Base-by-base conservation (phyloP, 2,888 invertebrate species). In the Pandemis cinnamomeana region DNA sequence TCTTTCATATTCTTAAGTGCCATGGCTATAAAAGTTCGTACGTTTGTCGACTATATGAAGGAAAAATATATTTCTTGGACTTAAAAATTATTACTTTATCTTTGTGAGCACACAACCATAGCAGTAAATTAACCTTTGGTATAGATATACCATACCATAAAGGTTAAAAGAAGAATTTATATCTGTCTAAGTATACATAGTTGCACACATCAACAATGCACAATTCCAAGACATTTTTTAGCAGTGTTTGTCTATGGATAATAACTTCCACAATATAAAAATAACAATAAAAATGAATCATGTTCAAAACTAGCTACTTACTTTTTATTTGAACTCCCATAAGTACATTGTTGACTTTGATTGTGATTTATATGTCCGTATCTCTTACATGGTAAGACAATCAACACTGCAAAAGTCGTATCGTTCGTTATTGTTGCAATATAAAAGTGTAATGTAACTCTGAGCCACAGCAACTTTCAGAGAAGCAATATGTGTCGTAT, bases 391-490 rank as follows among this genome's bases (percentile, higher is more conserved):
- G n/a, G 61, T 20, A 61, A 7, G 5, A n/a, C 58, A 58, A 58
- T 27, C 58, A 58, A 48, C 27, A 15, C 15, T 5, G 55, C 55
- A 20, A 55, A 55, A 55, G 64, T 36, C 36, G 53, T 67, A 67
- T 41, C 8, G 67, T 53, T 41, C 13, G 48, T 67, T 53, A 53
- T 53, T 53, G 55, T 55, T 11, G 20, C 71, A 66, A 68, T 68
- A 72, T 67, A 63, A 72, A 71, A 72, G 55, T 62, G 67, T 67
- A 67, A 42, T 46, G 44, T 67, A 62, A 72, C 58, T 66, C 60
- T n/a, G 44, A n/a, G 42, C 71, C 48, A 55, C 51, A 42, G n/a
- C 53, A 46, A 68, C 53, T 62, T 53, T 63, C 53, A 36, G 15
- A 13, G 67, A 53, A 67, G 67, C 62, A 72, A 67, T 72, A 68